These are phyloP conservation scores for Hipposideros larvatus DNA, from an alignment of 2,797 vertebrate genomes.

Conservation along the genomic window DNA sequence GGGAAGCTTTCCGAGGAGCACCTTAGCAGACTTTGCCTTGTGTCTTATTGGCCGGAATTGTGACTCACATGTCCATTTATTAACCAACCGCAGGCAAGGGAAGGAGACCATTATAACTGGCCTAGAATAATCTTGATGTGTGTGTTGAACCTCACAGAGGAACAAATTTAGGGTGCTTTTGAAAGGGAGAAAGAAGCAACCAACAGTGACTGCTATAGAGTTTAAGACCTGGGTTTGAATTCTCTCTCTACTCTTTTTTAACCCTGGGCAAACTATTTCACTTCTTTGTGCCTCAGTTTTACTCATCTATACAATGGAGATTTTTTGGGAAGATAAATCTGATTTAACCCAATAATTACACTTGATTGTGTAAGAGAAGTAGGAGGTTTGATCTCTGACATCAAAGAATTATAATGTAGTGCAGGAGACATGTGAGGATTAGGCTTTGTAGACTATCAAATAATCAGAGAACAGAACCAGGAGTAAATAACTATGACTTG, in stretches of 20 bases:
- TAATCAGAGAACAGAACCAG: constrained; percentile 9
- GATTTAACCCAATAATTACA: constrained; percentile 2
- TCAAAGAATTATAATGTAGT: not conserved
- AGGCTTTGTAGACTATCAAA: not conserved
- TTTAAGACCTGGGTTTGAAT: constrained; percentile 52
- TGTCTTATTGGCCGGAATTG: not conserved
- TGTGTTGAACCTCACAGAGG: not conserved
- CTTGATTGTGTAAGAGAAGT: not conserved
- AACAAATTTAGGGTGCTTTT: not conserved
- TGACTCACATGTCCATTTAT: not conserved
- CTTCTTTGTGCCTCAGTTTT: constrained; percentile 41
- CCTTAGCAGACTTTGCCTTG: not conserved
- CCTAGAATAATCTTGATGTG: constrained; percentile 22
- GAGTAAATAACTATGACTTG: not conserved
- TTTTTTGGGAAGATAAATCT: constrained; percentile 14
- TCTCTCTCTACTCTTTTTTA: not conserved
- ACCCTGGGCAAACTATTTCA: not conserved
- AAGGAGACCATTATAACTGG: not conserved
- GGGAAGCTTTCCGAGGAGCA: not conserved
- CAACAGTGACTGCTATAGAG: not conserved
- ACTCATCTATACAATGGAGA: not conserved
- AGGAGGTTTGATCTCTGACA: constrained; percentile 8
- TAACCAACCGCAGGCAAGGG: not conserved
- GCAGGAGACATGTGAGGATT: not conserved
- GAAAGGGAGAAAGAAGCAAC: constrained; percentile 9